These are phyloP conservation scores for Pseudochirops cupreus DNA, from an alignment of 2,797 vertebrate genomes.

Conservation along the genomic window DNA sequence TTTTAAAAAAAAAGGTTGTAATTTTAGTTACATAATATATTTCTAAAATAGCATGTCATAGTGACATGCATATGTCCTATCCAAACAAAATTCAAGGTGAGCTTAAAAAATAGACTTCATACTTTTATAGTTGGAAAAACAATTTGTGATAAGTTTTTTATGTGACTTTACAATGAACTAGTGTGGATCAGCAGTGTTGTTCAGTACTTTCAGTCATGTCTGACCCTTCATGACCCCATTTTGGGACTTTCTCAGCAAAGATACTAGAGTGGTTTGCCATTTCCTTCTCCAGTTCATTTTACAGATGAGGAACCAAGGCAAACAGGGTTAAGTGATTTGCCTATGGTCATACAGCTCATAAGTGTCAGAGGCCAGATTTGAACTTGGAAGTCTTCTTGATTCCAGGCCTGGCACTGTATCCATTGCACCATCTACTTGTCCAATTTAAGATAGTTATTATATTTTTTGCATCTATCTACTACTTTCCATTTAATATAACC, in stretches of 20 bases:
- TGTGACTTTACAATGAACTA: neutral
- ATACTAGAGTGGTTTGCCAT: neutral
- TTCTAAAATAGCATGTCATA: too few relatives aligned
- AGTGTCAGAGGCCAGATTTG: neutral
- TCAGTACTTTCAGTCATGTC: neutral
- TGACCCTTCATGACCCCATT: neutral
- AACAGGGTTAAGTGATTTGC: neutral
- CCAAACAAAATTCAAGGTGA: neutral
- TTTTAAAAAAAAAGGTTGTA: too few relatives aligned
- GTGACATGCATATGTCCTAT: neutral
- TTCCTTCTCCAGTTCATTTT: neutral
- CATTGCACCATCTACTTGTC: neutral
- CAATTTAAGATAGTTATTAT: neutral
- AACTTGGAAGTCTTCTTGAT: neutral
- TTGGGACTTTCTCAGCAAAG: neutral
- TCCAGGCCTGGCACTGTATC: neutral
- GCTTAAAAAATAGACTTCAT: neutral
- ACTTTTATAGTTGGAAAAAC: neutral
- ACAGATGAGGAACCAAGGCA: neutral
- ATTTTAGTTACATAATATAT: too few relatives aligned
- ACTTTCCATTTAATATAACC: neutral
- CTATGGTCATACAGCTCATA: neutral
- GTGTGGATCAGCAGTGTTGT: neutral
- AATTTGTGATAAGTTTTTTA: neutral
- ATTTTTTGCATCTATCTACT: neutral